Conservation (phyloP, 2,797 vertebrate species). For the Sparus aurata region DNA sequence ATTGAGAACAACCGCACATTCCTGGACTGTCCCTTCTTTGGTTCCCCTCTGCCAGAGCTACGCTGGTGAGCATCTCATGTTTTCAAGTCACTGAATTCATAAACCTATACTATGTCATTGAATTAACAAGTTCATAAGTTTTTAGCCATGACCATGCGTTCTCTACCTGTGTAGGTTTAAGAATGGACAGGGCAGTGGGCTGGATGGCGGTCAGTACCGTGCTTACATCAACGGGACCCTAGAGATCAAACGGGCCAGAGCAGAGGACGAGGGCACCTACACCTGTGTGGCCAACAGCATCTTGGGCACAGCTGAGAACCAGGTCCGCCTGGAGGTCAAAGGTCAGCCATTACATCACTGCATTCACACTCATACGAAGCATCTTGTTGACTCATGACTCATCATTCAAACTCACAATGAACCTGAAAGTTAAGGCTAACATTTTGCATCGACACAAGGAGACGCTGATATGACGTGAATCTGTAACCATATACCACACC, state of each 20-base stretch:
- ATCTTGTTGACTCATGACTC: not conserved
- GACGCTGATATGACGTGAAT: not conserved
- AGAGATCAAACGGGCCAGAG: constrained; percentile 89
- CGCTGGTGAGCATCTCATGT: constrained; percentile 89
- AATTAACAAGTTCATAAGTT: not conserved
- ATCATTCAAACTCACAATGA: not conserved
- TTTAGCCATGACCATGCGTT: not conserved
- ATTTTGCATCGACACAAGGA: not conserved
- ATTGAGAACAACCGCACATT: constrained; percentile 93
- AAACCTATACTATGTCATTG: no score
- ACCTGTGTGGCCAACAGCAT: constrained; percentile 96
- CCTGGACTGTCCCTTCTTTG: constrained; percentile 95
- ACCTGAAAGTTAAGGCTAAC: not conserved
- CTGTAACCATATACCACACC: not conserved
- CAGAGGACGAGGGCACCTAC: constrained; percentile 96
- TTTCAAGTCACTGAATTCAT: not conserved
- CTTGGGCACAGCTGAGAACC: constrained; percentile 92
- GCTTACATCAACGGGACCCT: constrained; percentile 93
- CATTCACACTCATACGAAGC: not conserved
- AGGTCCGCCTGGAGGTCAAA: constrained; percentile 97
- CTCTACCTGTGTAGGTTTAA: constrained; percentile 91
- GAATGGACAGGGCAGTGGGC: constrained; percentile 95
- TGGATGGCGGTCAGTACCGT: constrained; percentile 95
- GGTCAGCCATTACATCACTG: constrained; percentile 83
- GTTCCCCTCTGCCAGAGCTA: constrained; percentile 93